These are phyloP conservation scores for Nomada fucata DNA, from an alignment of 2,888 invertebrate species.

Conservation along the genomic window DNA sequence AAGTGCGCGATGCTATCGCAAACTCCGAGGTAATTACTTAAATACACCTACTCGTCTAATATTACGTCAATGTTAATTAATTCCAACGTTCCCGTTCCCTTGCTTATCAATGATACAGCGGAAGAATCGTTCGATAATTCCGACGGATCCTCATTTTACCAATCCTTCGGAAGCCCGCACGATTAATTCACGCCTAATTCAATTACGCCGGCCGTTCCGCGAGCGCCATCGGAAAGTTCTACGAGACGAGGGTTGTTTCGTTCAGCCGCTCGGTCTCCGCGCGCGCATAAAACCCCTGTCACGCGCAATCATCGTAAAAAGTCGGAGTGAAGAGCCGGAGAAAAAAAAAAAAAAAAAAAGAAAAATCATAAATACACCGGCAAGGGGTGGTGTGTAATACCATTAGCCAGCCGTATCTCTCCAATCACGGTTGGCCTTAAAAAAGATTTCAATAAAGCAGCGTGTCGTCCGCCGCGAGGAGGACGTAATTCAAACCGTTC, in stretches of 20 bases:
- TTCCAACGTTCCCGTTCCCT: too few species aligned
- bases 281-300: conserved; percentile 39
- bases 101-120: too few species aligned
- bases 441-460: conserved; percentile 60
- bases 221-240: background rate
- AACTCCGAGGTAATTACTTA: too few species aligned
- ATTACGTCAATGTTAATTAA: too few species aligned
- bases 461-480: conserved; percentile 28
- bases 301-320: conserved; percentile 41
- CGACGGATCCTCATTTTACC: background rate
- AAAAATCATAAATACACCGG: conserved; percentile 49
- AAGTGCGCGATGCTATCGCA: too few species aligned
- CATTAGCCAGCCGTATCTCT: conserved; percentile 46
- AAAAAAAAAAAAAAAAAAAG: conserved; percentile 8
- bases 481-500: conserved; percentile 48
- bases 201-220: background rate
- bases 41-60: too few species aligned
- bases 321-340: background rate
- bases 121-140: too few species aligned
- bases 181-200: conserved; percentile 4
- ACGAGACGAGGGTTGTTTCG: background rate
- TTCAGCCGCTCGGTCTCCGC: background rate
- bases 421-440: conserved; percentile 52
- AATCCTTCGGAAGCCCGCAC: background rate
- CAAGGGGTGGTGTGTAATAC: conserved; percentile 35